phyloP scores from a whole-genome alignment of 2,113 vertebrate species.

The Spizaetus ornatus region DNA sequence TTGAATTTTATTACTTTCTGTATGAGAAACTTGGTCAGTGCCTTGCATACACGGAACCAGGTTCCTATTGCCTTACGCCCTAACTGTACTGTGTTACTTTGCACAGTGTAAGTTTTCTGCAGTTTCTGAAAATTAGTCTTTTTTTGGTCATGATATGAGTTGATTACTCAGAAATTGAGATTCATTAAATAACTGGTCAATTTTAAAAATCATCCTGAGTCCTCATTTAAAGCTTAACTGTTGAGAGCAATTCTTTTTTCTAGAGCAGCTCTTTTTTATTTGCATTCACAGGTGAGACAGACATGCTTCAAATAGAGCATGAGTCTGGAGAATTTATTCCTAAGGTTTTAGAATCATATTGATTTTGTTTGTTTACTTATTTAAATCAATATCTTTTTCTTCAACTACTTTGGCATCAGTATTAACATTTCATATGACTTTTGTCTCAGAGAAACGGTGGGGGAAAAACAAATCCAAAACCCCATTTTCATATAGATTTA shows the following conservation, averaged over 20 bases:
- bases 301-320: not conserved
- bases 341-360: not conserved
- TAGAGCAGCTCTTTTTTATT: not conserved
- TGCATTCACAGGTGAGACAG: not conserved
- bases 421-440: not conserved
- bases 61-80: not conserved
- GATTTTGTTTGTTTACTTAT: not conserved
- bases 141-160: not conserved
- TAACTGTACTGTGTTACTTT: not conserved
- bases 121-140: not conserved
- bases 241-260: not conserved
- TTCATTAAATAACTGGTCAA: not conserved
- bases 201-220: not conserved
- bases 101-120: not conserved
- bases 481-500: not conserved
- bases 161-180: not conserved
- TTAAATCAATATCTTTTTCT: not conserved
- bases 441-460: not conserved
- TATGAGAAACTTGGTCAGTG: not conserved
- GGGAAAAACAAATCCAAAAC: not conserved
- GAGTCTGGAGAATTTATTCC: not conserved
- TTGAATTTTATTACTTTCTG: not conserved
- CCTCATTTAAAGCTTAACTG: not conserved
- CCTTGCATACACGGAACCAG: not conserved
- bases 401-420: not conserved